These are phyloP conservation scores for Idaea dimidiata DNA, from an alignment of 2,888 invertebrate genomes.

Conservation along the genomic window DNA sequence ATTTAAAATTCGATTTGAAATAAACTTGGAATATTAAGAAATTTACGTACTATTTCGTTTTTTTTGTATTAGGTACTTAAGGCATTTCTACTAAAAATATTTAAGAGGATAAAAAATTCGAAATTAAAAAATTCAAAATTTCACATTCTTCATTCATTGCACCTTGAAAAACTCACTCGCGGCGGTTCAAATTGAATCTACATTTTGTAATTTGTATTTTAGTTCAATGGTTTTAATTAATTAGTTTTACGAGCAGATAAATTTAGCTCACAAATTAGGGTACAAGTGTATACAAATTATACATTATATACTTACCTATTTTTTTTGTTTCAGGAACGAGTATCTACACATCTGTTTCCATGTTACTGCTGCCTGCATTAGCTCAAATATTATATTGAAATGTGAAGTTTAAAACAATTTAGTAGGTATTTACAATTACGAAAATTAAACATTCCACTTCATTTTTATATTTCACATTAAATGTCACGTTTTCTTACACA, in stretches of 20 bases:
- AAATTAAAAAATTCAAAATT: too few species aligned
- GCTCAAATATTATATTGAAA: conserved; percentile 43
- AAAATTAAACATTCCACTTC: conserved; percentile 17
- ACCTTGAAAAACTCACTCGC: too few species aligned
- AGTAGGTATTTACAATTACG: conserved; percentile 12
- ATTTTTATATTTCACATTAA: conserved; percentile 2
- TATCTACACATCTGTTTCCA: conserved; percentile 44
- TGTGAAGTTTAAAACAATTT: conserved; percentile 15
- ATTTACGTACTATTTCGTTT: not conserved
- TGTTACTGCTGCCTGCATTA: conserved; percentile 50
- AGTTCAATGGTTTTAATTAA: too few species aligned
- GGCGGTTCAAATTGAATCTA: too few species aligned
- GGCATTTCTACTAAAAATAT: too few species aligned
- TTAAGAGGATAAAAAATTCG: too few species aligned
- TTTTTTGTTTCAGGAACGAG: conserved; percentile 52
- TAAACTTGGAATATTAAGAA: not conserved
- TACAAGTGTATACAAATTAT: not conserved
- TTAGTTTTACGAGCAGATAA: too few species aligned
- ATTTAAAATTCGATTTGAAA: not conserved
- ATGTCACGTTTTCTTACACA: not conserved
- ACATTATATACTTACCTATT: not conserved
- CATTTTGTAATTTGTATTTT: too few species aligned
- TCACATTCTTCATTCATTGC: too few species aligned
- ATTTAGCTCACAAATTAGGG: too few species aligned
- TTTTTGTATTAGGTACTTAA: too few species aligned